A percentile compares a stretch with the other conserved stretches of the same genome.
Evolutionary conservation across 1,140 invertebrate genomes (phyloP).

Genomic region (Papilio dardanus): DNA sequence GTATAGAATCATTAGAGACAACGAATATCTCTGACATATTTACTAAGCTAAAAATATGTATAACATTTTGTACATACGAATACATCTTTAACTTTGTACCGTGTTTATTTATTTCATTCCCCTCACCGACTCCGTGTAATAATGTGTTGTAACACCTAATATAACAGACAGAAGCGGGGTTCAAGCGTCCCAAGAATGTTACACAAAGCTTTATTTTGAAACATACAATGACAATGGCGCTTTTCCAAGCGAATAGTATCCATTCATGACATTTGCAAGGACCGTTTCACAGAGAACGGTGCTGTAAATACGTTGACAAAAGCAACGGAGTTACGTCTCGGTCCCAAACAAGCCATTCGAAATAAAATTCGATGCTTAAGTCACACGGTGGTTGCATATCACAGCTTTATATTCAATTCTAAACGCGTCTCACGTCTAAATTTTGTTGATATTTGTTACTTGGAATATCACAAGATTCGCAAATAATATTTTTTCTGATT

Average conservation of each 20-base stretch:
- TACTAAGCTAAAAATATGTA: background rate
- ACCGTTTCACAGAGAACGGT: conserved; percentile 30
- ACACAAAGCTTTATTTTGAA: conserved; percentile 39
- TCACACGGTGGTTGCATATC: background rate
- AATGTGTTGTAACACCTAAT: conserved; percentile 39
- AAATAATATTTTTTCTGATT: no score
- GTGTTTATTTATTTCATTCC: conserved; percentile 34
- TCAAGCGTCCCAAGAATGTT: conserved; percentile 38
- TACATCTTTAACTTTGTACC: conserved; percentile 18
- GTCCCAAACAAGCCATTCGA: background rate
- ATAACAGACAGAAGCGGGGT: conserved; percentile 38
- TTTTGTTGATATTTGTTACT: background rate
- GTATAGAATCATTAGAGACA: background rate
- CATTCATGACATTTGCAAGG: conserved; percentile 39
- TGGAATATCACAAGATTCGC: background rate
- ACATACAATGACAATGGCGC: conserved; percentile 38
- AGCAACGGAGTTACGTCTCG: conserved; percentile 30
- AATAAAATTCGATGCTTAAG: conserved; percentile 30
- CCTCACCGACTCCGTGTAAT: conserved; percentile 35
- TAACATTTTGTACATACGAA: background rate
- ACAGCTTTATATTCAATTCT: background rate
- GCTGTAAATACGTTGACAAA: conserved; percentile 37
- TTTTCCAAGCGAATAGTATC: conserved; percentile 38
- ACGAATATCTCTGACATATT: background rate
- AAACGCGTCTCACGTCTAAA: background rate